Conservation (phyloP, 2,113 vertebrate genomes). For the Myanophis thanlyinensis region DNA sequence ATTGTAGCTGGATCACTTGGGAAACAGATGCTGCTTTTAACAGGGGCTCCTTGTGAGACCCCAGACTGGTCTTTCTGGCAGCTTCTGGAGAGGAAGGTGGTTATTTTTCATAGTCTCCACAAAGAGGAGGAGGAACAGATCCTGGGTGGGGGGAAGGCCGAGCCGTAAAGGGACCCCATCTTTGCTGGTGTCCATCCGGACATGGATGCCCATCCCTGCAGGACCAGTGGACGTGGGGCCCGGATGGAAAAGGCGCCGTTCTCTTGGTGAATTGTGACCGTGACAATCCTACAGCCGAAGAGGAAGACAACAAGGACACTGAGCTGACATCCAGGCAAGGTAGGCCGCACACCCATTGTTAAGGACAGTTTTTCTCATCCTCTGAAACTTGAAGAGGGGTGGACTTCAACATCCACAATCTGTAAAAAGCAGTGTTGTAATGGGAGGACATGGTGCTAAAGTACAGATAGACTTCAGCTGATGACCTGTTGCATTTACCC, state of each 20-base stretch:
- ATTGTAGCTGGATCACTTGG: neutral
- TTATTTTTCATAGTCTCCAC: neutral
- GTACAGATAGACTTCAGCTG: neutral
- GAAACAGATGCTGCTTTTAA: neutral
- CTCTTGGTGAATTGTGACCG: slow-evolving; percentile 85
- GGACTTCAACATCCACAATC: neutral
- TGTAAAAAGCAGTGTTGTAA: neutral
- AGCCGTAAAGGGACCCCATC: neutral
- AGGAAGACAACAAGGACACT: neutral
- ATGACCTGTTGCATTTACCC: no score
- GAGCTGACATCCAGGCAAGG: neutral
- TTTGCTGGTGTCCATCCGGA: neutral
- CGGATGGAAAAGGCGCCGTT: slow-evolving; percentile 80
- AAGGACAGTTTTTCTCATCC: neutral
- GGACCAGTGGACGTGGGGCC: slow-evolving; percentile 84
- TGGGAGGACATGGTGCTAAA: neutral
- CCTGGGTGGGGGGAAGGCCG: neutral
- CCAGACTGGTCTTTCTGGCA: neutral
- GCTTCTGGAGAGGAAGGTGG: neutral
- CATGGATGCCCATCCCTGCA: slow-evolving; percentile 33
- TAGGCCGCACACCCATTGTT: neutral
- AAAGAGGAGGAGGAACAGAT: neutral
- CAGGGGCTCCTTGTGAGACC: neutral
- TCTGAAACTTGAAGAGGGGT: neutral
- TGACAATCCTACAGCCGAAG: fast-evolving